These are phyloP conservation scores for Leptopilina syphax DNA, from an alignment of 2,888 invertebrate genomes.

Conservation along the genomic window DNA sequence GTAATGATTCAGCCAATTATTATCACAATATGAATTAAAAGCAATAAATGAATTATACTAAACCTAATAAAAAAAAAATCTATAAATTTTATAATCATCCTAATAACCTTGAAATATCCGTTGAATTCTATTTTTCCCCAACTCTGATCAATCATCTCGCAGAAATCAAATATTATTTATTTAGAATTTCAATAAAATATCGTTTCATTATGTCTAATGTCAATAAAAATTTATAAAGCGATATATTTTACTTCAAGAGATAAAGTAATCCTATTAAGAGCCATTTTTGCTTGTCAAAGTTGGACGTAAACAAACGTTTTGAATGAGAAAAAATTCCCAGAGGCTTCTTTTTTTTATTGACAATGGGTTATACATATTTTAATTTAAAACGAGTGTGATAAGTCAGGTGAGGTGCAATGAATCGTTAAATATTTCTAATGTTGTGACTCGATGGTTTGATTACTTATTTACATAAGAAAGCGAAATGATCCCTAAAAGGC, in stretches of 20 bases:
- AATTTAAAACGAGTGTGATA: conserved; percentile 24
- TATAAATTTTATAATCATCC: not conserved
- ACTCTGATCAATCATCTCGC: too few species aligned
- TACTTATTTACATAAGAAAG: conserved; percentile 47
- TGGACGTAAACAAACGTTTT: conserved; percentile 17
- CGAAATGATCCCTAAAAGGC: conserved; percentile 56
- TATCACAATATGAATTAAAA: conserved; percentile 2
- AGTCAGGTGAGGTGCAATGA: conserved; percentile 38
- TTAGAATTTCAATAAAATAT: conserved; percentile 10
- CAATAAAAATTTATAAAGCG: not conserved
- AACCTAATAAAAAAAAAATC: too few species aligned
- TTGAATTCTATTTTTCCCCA: too few species aligned
- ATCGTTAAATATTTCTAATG: conserved; percentile 44
- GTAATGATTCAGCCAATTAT: conserved; percentile 31
- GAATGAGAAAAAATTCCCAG: conserved; percentile 20
- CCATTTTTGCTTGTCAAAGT: conserved; percentile 21
- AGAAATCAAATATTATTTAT: not conserved
- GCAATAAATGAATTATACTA: not conserved
- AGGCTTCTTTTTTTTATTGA: not conserved
- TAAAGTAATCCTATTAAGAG: conserved; percentile 4
- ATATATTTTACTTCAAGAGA: not conserved
- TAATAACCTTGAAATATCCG: too few species aligned
- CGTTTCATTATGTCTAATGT: not conserved
- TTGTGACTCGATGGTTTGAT: conserved; percentile 40
- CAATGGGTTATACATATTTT: conserved; percentile 31